Evolutionary conservation across 1,140 invertebrate genomes (phyloP), one percentile per base, ranked within the genome.

Genomic region (Hycleus cichorii): DNA sequence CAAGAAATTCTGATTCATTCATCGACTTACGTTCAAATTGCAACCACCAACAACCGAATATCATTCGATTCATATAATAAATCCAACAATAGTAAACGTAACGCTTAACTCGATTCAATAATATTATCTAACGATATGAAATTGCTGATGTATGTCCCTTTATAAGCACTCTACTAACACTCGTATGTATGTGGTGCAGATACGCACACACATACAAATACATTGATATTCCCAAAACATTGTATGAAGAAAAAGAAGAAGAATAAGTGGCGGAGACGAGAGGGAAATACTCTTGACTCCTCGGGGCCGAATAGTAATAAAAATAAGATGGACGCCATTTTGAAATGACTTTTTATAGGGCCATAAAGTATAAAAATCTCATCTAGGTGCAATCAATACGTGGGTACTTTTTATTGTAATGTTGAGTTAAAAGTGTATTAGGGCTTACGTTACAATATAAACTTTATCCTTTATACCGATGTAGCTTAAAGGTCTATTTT

Each of bases 311-410:
- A 10, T 5, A 3, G 50, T 44, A 43, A 65, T 64, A 64, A 62
- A 64, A 64, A 58, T 51, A 57, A 62, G 54, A 64, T 54, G 54
- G 59, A 53, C 49, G 59, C 62, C 64, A 66, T 66, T 66, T 66
- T 64, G 64, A 57, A 61, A 64, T 61, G 62, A 59, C 47, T 61
- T 61, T 64, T 65, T 61, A 57, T 53, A 39, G 48, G 39, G 42
- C 42, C 57, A 54, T 65, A 65, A 64, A 65, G 53, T 58, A 65
- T 65, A 64, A 65, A 64, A 65, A 60, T 58, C 58, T 61, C 59
- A 60, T 64, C 53, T 61, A 43, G 52, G 46, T 47, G 47, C 53
- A 64, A 64, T 64, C 63, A 64, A 64, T 64, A 61, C 48, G 40
- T 50, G 52, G 55, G 55, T 58, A 57, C 49, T 52, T 61, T 57